A percentile compares a stretch with the other conserved stretches of the same genome.
Conservation (phyloP, 2,888 invertebrate species). For the Polyommatus iphigenia region DNA sequence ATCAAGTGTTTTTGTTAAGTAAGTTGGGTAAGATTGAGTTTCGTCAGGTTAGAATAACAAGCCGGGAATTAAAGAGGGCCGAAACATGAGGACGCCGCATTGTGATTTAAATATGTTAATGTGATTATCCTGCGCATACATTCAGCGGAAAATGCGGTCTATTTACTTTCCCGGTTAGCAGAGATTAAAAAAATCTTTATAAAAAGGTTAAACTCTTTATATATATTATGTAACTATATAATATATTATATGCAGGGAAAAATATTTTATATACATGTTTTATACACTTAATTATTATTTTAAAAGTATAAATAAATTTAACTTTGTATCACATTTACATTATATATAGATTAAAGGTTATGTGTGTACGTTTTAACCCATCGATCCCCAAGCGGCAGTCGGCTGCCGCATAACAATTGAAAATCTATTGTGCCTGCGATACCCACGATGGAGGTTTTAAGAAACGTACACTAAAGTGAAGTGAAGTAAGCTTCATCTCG, state of each 20-base stretch:
- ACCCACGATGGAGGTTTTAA: too few species aligned
- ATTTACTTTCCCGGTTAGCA: neutral
- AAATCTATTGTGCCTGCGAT: too few species aligned
- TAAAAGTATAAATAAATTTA: too few species aligned
- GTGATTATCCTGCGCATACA: constrained; percentile 23
- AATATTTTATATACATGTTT: neutral
- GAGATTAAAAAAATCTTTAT: constrained; percentile 3
- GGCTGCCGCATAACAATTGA: too few species aligned
- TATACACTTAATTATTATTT: too few species aligned
- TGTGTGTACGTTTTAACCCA: too few species aligned
- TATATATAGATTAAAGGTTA: too few species aligned
- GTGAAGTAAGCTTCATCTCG: too few species aligned
- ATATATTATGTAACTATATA: too few species aligned
- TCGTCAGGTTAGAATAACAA: neutral
- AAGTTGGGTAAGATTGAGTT: neutral
- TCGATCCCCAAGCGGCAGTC: too few species aligned
- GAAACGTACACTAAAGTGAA: too few species aligned
- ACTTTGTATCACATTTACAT: too few species aligned
- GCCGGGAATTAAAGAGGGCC: constrained; percentile 3
- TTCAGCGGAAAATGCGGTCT: neutral
- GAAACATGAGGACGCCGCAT: neutral
- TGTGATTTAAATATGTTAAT: constrained; percentile 27
- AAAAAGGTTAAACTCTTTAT: neutral
- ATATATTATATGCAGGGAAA: neutral
- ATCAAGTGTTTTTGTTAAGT: neutral